Evolutionary conservation across 2,888 invertebrate genomes (phyloP).

Genomic region (Sinopyrophorus schimmeli): DNA sequence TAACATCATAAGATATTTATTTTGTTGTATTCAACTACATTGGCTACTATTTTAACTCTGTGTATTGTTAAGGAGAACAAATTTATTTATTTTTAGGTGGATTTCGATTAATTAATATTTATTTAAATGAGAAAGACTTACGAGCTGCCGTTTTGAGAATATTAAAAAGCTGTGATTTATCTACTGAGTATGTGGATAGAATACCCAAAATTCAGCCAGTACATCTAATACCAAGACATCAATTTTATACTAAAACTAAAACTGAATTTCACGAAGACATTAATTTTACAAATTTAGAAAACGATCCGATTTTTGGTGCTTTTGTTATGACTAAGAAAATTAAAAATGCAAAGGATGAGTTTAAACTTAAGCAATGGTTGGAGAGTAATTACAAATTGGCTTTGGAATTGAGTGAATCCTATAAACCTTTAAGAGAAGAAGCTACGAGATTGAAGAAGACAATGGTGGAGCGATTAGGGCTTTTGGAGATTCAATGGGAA

Average conservation of each 20-base stretch:
- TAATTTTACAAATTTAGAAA: conserved; percentile 52
- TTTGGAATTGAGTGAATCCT: conserved; percentile 66
- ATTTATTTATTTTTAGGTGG: conserved; percentile 57
- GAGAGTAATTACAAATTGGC: conserved; percentile 70
- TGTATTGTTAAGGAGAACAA: too few species aligned
- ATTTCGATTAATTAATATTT: conserved; percentile 75
- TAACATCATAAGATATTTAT: conserved; percentile 13
- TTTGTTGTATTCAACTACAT: conserved; percentile 10
- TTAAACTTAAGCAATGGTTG: conserved; percentile 67
- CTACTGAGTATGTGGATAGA: conserved; percentile 85
- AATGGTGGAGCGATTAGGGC: conserved; percentile 61
- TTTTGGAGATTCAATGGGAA: conserved; percentile 72
- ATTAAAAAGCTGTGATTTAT: conserved; percentile 78
- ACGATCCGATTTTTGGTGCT: conserved; percentile 60
- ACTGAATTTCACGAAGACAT: conserved; percentile 43
- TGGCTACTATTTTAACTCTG: too few species aligned
- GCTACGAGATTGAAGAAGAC: conserved; percentile 66
- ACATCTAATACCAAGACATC: neutral
- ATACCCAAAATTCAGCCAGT: conserved; percentile 57
- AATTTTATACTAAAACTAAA: conserved; percentile 13
- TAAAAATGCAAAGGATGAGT: conserved; percentile 49
- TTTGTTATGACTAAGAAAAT: conserved; percentile 58
- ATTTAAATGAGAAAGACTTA: conserved; percentile 69
- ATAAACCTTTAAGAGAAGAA: conserved; percentile 72
- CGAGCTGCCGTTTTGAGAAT: conserved; percentile 75